Evolutionary conservation across 2,113 vertebrate genomes (phyloP), one percentile per base, ranked within the genome.

Genomic region (Leptobrachium ailaonicum): DNA sequence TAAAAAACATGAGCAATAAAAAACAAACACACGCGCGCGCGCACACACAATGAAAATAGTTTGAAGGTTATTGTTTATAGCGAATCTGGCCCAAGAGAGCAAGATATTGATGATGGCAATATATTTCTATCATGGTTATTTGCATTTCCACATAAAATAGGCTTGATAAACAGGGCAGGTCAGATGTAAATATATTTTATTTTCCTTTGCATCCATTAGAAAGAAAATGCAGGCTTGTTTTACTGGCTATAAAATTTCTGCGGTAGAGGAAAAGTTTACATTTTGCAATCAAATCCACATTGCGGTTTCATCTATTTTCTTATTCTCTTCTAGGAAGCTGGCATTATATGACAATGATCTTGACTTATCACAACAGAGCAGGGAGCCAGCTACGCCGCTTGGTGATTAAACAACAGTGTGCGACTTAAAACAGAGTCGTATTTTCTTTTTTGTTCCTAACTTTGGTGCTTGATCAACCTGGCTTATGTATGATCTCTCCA

Each of bases 331-430:
- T 76, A n/a, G 62, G 69, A 76, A 79, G 85, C 72, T 67, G 77
- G 44, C 80, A 80, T 82, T 79, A 84, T 84, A 43, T 72, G 80
- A 84, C 77, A 83, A 74, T 45, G 77, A 81, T 80, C 75, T 73
- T 79, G 82, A 80, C 72, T 81, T 80, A 82, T 84, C 72, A 74
- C 58, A 87, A 13, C 12, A 71, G 40, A 73, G 41, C 6, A 58
- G 47, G 71, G 73, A 84, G 76, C 67, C 77, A 83, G 76, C 42
- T 82, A 41, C n/a, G 76, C 54, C 67, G 64, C 73, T 74, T 84
- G 85, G 87, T 87, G 71, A 88, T 85, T 76, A 82, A 86, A 84
- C 70, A 85, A 82, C 6, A 77, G 85, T 50, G 47, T 50, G 64
- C 43, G 75, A 76, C 66, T 68, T 67, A 42, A 67, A 67, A 67